Evolutionary conservation across 53 echinoderm and acorn worm species (phyloP).

Genomic region (Patiria pectinifera): DNA sequence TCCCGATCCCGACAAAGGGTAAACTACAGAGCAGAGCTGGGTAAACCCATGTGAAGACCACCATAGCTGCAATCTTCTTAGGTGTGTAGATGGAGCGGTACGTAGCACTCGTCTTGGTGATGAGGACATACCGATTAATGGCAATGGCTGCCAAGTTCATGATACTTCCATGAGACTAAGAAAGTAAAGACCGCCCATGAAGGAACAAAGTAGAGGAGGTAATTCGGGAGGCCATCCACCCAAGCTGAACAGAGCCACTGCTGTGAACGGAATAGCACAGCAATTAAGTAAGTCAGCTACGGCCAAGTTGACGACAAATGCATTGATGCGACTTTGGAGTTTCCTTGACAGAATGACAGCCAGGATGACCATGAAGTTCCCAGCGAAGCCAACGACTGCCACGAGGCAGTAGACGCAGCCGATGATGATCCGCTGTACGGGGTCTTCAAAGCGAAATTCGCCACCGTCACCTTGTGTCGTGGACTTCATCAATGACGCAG

Average conservation of each 20-base stretch:
- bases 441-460: conserved; percentile 63
- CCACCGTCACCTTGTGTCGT: conserved; percentile 27
- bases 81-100: conserved; percentile 72
- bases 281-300: conserved; percentile 65
- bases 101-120: conserved; percentile 55
- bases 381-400: conserved; percentile 51
- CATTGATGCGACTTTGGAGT: conserved; percentile 74
- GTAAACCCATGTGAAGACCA: conserved; percentile 66
- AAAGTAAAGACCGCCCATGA: conserved; percentile 42
- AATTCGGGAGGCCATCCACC: conserved; percentile 62
- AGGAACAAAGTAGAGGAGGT: conserved; percentile 51
- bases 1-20: conserved; percentile 61
- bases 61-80: conserved; percentile 64
- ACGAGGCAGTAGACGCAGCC: conserved; percentile 53
- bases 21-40: conserved; percentile 17
- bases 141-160: conserved; percentile 71
- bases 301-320: conserved; percentile 78
- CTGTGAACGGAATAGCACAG: conserved; percentile 50
- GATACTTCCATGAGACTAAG: conserved; percentile 57
- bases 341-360: conserved; percentile 66
- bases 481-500: background rate
- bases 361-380: conserved; percentile 73
- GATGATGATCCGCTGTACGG: conserved; percentile 55
- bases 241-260: conserved; percentile 63
- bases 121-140: conserved; percentile 72